Percentiles rank a stretch among this genome's conserved stretches.
Evolutionary conservation across 2,797 vertebrate genomes (phyloP).

Genomic region (Poecile montanus): DNA sequence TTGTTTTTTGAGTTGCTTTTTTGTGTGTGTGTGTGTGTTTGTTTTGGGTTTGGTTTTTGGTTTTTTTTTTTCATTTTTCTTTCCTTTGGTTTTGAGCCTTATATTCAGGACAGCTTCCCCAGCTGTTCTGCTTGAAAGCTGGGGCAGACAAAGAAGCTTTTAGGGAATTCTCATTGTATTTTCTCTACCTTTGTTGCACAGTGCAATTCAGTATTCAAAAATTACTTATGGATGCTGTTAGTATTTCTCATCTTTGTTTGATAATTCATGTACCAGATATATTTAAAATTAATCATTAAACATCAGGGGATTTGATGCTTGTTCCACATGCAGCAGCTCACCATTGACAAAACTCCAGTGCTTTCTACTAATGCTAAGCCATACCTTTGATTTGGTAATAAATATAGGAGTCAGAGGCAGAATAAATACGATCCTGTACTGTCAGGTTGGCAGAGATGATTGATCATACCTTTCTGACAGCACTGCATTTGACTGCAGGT

Average conservation of each 20-base stretch:
- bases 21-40: no score
- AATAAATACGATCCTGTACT: conserved; percentile 1
- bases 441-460: conserved; percentile 27
- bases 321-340: neutral
- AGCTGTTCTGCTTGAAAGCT: neutral
- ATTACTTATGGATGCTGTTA: conserved; percentile 46
- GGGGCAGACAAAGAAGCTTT: neutral
- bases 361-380: conserved; percentile 24
- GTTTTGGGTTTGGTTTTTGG: no score
- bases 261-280: conserved; percentile 40
- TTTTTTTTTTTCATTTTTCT: neutral
- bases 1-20: neutral
- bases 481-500: conserved; percentile 32
- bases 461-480: conserved; percentile 37
- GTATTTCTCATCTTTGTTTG: conserved; percentile 47
- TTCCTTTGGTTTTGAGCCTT: neutral
- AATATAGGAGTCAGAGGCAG: conserved; percentile 25
- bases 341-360: neutral
- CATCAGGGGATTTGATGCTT: conserved; percentile 12
- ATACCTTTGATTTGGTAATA: conserved; percentile 56
- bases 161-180: neutral
- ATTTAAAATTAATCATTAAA: conserved; percentile 24
- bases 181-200: neutral
- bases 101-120: neutral
- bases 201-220: conserved; percentile 41